Evolutionary conservation across 30 jellyfish, hydroid and myxozoan genomes (phyloP).

Genomic region (Mastigias papua): DNA sequence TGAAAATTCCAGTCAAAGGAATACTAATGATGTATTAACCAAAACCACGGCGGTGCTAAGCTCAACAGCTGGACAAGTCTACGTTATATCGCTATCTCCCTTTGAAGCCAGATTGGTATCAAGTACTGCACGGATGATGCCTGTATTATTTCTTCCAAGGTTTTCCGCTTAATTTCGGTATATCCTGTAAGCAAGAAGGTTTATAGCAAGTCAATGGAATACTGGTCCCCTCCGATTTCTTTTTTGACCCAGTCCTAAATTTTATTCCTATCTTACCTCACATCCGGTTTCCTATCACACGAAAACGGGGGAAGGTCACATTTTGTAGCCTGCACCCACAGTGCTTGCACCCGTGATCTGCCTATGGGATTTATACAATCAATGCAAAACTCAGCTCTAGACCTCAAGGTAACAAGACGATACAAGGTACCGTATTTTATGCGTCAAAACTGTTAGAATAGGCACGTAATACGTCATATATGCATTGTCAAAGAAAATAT

Average conservation of each 20-base stretch:
- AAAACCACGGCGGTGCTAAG: not conserved
- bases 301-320: too few relatives aligned
- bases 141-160: not conserved
- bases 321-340: not conserved
- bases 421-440: too few relatives aligned
- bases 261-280: not conserved
- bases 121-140: not conserved
- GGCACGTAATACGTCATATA: too few relatives aligned
- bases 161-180: not conserved
- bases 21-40: not conserved
- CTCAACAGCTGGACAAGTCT: not conserved
- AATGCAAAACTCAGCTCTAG: too few relatives aligned
- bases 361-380: too few relatives aligned
- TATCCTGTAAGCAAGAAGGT: not conserved
- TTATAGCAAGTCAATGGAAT: not conserved
- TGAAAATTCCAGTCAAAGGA: not conserved
- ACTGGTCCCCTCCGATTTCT: not conserved
- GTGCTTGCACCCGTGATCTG: too few relatives aligned
- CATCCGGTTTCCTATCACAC: not conserved
- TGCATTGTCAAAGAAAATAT: too few relatives aligned
- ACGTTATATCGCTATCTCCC: not conserved
- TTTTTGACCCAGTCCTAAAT: not conserved
- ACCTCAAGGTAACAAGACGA: too few relatives aligned
- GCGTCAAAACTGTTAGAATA: too few relatives aligned
- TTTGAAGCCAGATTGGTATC: not conserved